These are phyloP conservation scores for Aspidoscelis tigris DNA, from an alignment of 2,113 vertebrate species.

Conservation along the genomic window DNA sequence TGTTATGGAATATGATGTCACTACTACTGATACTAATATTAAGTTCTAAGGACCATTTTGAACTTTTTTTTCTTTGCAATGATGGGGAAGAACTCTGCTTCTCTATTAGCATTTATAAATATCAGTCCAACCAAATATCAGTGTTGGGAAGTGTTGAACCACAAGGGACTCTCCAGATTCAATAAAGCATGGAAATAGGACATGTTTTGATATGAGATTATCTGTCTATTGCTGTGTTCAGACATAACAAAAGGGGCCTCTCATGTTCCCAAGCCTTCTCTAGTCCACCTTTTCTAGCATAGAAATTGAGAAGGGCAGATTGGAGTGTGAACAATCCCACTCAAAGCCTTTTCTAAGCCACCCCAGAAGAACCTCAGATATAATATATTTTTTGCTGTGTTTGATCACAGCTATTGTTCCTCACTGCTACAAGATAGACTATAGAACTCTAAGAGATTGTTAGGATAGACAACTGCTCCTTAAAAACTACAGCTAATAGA, in stretches of 20 bases:
- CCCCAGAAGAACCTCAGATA: no score
- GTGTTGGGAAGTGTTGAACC: background rate
- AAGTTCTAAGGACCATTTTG: no score
- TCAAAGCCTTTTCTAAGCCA: no score
- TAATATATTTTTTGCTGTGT: no score
- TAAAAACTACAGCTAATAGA: constrained; percentile 46
- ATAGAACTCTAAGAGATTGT: constrained; percentile 56
- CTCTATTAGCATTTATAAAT: background rate
- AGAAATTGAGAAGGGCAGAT: no score
- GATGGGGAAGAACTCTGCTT: background rate
- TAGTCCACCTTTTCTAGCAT: no score
- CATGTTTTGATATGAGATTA: constrained; percentile 2
- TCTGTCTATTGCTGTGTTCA: background rate
- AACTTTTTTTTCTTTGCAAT: background rate
- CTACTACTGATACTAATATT: no score
- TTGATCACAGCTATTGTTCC: background rate
- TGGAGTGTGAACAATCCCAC: no score
- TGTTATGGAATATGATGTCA: no score
- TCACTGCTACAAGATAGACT: constrained; percentile 11
- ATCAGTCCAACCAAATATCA: background rate
- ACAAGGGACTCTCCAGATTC: background rate
- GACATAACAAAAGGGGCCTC: no score
- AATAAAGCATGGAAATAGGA: background rate
- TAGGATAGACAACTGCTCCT: constrained; percentile 27
- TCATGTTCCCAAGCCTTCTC: no score